phyloP scores from a whole-genome alignment of 2,888 invertebrate species.

The Caenorhabditis sinica region DNA sequence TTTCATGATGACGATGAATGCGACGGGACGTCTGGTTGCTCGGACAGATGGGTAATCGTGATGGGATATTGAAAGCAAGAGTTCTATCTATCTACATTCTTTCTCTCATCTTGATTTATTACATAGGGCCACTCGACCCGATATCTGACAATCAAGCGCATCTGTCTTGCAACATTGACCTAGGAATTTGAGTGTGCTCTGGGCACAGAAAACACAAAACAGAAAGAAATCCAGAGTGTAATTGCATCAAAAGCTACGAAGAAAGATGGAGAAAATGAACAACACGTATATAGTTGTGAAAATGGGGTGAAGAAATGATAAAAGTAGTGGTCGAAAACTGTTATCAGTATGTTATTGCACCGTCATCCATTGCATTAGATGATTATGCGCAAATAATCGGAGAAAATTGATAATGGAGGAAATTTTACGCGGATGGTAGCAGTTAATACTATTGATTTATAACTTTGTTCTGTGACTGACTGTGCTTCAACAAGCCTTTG shows the following conservation, averaged over 20 bases:
- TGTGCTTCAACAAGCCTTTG: too few relatives aligned
- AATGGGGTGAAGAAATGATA: conserved; percentile 28
- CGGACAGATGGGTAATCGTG: conserved; percentile 10
- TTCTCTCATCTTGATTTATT: conserved; percentile 49
- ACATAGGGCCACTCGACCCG: conserved; percentile 16
- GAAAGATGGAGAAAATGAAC: background rate
- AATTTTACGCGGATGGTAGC: conserved; percentile 5
- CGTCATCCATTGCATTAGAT: conserved; percentile 63
- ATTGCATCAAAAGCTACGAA: background rate
- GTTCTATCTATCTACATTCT: conserved; percentile 40
- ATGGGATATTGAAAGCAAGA: conserved; percentile 1
- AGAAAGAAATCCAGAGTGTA: background rate
- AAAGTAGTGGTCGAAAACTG: conserved; percentile 14
- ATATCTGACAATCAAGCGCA: conserved; percentile 31
- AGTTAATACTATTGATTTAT: conserved; percentile 42
- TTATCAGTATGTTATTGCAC: conserved; percentile 56
- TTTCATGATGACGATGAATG: conserved; percentile 33
- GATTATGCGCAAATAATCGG: conserved; percentile 35
- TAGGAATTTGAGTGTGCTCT: conserved; percentile 32
- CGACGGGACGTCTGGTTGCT: background rate
- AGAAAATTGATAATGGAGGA: conserved; percentile 40
- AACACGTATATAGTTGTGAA: background rate
- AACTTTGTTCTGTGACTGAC: background rate
- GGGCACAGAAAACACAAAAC: conserved; percentile 23
- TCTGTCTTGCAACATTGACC: conserved; percentile 51